Conservation (phyloP, 2,797 vertebrate species). For the Glyptemys insculpta region DNA sequence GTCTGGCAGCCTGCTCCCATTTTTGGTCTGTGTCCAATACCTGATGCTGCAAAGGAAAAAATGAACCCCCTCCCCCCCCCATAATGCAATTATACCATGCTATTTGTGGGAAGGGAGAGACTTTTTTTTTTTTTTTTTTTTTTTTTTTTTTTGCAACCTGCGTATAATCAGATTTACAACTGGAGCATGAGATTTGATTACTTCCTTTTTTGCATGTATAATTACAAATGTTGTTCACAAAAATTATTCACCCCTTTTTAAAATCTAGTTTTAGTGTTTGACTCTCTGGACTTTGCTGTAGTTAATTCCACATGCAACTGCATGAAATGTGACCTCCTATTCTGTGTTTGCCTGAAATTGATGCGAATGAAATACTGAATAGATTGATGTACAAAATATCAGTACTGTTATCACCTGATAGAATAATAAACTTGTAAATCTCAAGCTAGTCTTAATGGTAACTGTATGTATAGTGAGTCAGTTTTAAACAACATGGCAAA, state of each 20-base stretch:
- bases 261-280: background rate
- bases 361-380: background rate
- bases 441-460: background rate
- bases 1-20: background rate
- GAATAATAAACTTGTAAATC: background rate
- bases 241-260: background rate
- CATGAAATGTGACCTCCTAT: background rate
- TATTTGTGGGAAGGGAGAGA: background rate
- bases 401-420: background rate
- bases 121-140: background rate
- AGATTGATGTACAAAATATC: background rate
- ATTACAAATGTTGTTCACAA: background rate
- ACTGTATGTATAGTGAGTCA: background rate
- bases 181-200: background rate
- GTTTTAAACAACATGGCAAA: background rate
- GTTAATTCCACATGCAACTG: accelerated
- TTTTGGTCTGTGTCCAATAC: background rate
- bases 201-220: background rate
- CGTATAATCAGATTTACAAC: background rate
- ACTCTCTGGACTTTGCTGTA: background rate
- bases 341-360: background rate
- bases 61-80: background rate
- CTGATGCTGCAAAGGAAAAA: background rate
- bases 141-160: background rate
- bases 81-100: background rate